These are phyloP conservation scores for Neoitamus cyanurus DNA, from an alignment of 2,888 invertebrate species.

Conservation along the genomic window DNA sequence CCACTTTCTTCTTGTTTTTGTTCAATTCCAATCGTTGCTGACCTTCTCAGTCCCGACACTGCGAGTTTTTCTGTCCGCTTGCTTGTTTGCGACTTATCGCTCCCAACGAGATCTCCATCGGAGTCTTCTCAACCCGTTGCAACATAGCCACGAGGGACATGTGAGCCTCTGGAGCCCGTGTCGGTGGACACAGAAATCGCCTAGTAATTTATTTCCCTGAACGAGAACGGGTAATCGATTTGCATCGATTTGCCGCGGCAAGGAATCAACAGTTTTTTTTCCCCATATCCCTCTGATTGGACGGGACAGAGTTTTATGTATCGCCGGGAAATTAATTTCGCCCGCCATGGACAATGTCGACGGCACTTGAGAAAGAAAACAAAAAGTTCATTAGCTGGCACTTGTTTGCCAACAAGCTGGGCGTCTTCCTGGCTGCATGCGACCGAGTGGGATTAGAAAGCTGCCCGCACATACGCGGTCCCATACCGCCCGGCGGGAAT, in stretches of 20 bases:
- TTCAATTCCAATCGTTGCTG: neutral
- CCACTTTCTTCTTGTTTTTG: neutral
- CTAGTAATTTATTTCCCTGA: constrained; percentile 32
- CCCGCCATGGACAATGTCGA: neutral
- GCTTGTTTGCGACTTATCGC: constrained; percentile 20
- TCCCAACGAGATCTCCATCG: neutral
- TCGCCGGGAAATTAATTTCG: neutral
- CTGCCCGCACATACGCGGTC: neutral
- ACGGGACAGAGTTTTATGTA: neutral
- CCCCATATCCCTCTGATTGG: neutral
- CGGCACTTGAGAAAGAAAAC: neutral
- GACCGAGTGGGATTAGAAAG: neutral
- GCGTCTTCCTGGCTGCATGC: neutral
- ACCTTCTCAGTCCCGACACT: neutral
- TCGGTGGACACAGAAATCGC: neutral
- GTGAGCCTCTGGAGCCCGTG: neutral
- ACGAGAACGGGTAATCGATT: constrained; percentile 12
- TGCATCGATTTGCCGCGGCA: constrained; percentile 29
- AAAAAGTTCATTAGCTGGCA: neutral
- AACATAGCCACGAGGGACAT: neutral
- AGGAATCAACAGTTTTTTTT: constrained; percentile 18
- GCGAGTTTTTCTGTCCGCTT: constrained; percentile 15
- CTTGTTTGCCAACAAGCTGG: neutral
- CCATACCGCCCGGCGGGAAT: neutral
- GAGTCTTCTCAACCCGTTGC: neutral